Evolutionary conservation across 2,797 vertebrate genomes (phyloP).

Genomic region (Lepilemur ruficaudatus): DNA sequence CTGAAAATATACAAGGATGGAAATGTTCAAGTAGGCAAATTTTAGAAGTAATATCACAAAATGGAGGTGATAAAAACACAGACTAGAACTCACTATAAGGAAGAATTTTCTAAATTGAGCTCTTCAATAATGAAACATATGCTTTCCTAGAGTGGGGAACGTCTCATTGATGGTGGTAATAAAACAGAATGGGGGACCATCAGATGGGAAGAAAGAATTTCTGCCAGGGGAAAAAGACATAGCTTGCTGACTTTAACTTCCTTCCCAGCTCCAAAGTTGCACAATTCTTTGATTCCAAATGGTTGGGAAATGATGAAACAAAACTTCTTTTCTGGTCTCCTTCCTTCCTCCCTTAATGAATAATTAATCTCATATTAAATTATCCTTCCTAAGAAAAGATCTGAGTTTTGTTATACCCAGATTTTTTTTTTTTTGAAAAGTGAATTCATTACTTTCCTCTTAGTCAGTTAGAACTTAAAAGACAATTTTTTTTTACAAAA

Average conservation of each 20-base stretch:
- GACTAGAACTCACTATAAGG: not conserved
- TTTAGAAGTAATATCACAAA: not conserved
- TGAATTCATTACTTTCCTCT: not conserved
- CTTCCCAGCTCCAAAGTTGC: not conserved
- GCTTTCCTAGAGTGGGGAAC: not conserved
- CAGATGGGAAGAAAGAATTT: not conserved
- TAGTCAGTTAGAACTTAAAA: constrained; percentile 37
- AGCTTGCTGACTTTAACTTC: not conserved
- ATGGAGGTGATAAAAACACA: not conserved
- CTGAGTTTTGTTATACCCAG: not conserved
- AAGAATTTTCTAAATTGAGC: constrained; percentile 10
- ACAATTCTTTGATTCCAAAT: constrained; percentile 5
- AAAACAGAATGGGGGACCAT: not conserved
- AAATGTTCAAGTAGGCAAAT: not conserved
- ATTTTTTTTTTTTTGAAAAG: not conserved
- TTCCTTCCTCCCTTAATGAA: constrained; percentile 25
- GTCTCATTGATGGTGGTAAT: not conserved
- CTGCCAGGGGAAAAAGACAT: not conserved
- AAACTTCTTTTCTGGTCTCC: not conserved
- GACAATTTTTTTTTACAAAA: constrained; percentile 19
- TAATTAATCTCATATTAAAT: constrained; percentile 39
- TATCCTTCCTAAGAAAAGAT: constrained; percentile 32
- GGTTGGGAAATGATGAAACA: constrained; percentile 9
- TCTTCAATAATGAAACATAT: not conserved
- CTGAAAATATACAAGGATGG: not conserved